Conservation (phyloP, 2,797 vertebrate species). For the Simalia tracyae region DNA sequence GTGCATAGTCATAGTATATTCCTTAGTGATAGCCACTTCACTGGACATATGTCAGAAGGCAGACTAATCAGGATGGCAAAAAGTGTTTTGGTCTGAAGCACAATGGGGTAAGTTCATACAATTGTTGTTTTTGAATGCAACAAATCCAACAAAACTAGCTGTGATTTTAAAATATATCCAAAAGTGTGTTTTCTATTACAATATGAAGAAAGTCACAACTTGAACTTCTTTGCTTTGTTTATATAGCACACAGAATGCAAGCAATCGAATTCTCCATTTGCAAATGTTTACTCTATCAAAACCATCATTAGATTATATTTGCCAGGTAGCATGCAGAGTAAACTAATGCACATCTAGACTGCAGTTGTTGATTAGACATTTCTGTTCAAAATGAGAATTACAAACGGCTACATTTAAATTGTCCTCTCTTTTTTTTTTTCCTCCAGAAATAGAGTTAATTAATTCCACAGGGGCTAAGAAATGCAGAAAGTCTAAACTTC, state of each 20-base stretch:
- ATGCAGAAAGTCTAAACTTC: conserved; percentile 53
- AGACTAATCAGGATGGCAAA: background rate
- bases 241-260: conserved; percentile 3
- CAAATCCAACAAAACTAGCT: background rate
- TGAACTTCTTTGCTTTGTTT: conserved; percentile 49
- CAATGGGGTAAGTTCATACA: background rate
- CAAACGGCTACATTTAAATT: conserved; percentile 61
- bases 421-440: conserved; percentile 35
- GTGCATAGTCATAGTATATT: background rate
- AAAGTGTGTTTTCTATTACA: background rate
- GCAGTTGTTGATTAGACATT: conserved; percentile 65
- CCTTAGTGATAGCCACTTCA: background rate
- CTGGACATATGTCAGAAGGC: background rate
- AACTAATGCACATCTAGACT: conserved; percentile 50
- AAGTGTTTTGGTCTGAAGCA: background rate
- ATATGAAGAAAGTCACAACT: conserved; percentile 3
- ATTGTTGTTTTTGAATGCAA: background rate
- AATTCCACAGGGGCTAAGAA: conserved; percentile 65
- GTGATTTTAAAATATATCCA: background rate
- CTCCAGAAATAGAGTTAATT: conserved; percentile 64
- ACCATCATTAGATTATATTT: conserved; percentile 50
- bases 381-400: conserved; percentile 65
- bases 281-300: conserved; percentile 63
- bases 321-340: conserved; percentile 46
- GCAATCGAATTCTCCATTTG: conserved; percentile 41